Percentiles rank a stretch among this genome's conserved stretches.
phyloP scores from a whole-genome alignment of 2,113 vertebrate genomes.

The Romanogobio albipinnatus region DNA sequence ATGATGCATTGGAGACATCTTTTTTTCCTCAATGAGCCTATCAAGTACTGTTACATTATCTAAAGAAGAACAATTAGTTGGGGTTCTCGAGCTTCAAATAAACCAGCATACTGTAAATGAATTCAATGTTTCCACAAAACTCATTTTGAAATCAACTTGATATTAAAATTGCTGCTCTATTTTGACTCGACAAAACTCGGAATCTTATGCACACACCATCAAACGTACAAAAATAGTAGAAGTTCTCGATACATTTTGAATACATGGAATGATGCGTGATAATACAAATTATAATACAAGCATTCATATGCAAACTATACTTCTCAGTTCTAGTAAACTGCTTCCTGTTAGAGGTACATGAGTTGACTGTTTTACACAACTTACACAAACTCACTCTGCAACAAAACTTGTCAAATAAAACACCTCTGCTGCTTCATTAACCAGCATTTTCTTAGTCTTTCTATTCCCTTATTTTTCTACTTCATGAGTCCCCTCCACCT shows the following conservation, averaged over 20 bases:
- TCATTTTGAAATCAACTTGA: background rate
- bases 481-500: conserved; percentile 15
- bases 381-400: background rate
- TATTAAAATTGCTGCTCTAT: background rate
- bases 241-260: conserved; percentile 41
- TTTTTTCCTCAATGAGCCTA: background rate
- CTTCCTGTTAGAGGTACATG: conserved; percentile 28
- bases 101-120: conserved; percentile 22
- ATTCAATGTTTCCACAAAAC: background rate
- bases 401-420: background rate
- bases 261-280: conserved; percentile 61
- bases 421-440: conserved; percentile 13
- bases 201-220: conserved; percentile 17
- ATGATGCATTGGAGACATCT: background rate
- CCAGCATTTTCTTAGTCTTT: conserved; percentile 58
- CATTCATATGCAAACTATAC: conserved; percentile 37
- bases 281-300: conserved; percentile 51
- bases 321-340: conserved; percentile 30
- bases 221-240: conserved; percentile 43
- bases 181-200: background rate
- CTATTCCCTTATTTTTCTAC: conserved; percentile 47
- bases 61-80: conserved; percentile 7
- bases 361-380: background rate
- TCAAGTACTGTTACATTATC: conserved; percentile 4
- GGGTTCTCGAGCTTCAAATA: background rate